Evolutionary conservation across 2,888 invertebrate genomes (phyloP), one percentile per base, ranked within the genome.

Genomic region (Cacoxenus indagator): DNA sequence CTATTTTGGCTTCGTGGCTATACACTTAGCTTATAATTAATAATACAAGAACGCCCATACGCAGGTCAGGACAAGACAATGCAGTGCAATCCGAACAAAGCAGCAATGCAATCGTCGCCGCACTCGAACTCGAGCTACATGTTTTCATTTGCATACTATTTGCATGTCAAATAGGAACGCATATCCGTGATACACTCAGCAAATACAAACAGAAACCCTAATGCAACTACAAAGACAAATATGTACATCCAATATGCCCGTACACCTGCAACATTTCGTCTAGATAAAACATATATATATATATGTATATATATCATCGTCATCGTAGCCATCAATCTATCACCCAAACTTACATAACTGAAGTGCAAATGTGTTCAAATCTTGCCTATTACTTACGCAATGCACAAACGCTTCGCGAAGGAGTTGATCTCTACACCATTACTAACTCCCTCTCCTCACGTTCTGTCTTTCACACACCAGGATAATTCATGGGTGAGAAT

Each of bases 291-390:
- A 27, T 54, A 14, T 19, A 22, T 22, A 65, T 55, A 62, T 68
- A 62, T 24, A 55, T 24, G 24, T 14, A 19, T 22, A 6, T 24
- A 55, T n/a, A 61, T 17, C 19, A n/a, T 19, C 14, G 17, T 8
- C 48, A 48, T 3, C 9, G 17, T 19, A 9, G 6, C 17, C 48
- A 48, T 48, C 45, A 43, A 43, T 11, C 11, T 1, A n/a, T 48
- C 51, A 67, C 24, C 77, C 76, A 76, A 83, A 78, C 77, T 77
- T 69, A 43, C 8, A 26, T 37, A 73, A 77, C 81, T 82, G 73
- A 80, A 81, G 80, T 81, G 80, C 84, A 81, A 81, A 81, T 82
- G 80, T 81, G 84, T 70, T 78, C 77, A 83, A 81, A 81, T 81
- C 84, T 83, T 84, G 82, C 80, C 83, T 83, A 80, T 77, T 65